These are phyloP conservation scores for Nematopogon swammerdamellus DNA, from an alignment of 2,888 invertebrate species.

Conservation along the genomic window DNA sequence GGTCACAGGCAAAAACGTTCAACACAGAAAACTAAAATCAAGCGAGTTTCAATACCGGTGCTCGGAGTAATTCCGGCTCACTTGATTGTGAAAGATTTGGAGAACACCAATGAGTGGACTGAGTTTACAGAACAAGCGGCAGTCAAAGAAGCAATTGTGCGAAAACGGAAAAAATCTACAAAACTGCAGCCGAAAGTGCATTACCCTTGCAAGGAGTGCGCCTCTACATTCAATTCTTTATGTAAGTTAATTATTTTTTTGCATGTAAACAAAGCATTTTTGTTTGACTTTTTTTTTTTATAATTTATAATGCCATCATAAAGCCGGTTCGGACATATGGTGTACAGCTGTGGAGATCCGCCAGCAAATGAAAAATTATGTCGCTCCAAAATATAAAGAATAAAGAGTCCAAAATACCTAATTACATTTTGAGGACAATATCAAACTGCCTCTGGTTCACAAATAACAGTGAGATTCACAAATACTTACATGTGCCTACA, in stretches of 20 bases:
- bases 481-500: too few relatives aligned
- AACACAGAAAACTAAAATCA: not conserved
- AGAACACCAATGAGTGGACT: not conserved
- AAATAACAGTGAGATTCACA: too few relatives aligned
- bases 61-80: not conserved
- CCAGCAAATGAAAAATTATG: too few relatives aligned
- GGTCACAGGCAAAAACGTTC: not conserved
- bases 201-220: constrained; percentile 10
- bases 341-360: too few relatives aligned
- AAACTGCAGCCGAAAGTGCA: constrained; percentile 5
- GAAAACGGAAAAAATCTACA: not conserved
- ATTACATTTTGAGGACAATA: too few relatives aligned
- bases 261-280: not conserved
- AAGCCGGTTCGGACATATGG: too few relatives aligned
- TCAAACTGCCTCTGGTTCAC: too few relatives aligned
- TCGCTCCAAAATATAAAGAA: too few relatives aligned
- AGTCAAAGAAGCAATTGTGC: too few relatives aligned
- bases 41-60: not conserved
- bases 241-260: constrained; percentile 6
- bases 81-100: not conserved
- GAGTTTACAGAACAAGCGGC: not conserved
- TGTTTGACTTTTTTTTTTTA: not conserved
- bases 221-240: constrained; percentile 8
- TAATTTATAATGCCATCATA: too few relatives aligned
- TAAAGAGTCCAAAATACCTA: too few relatives aligned